These are phyloP conservation scores for Corydoras sp. DNA, from an alignment of 2,113 vertebrate species.

Conservation along the genomic window DNA sequence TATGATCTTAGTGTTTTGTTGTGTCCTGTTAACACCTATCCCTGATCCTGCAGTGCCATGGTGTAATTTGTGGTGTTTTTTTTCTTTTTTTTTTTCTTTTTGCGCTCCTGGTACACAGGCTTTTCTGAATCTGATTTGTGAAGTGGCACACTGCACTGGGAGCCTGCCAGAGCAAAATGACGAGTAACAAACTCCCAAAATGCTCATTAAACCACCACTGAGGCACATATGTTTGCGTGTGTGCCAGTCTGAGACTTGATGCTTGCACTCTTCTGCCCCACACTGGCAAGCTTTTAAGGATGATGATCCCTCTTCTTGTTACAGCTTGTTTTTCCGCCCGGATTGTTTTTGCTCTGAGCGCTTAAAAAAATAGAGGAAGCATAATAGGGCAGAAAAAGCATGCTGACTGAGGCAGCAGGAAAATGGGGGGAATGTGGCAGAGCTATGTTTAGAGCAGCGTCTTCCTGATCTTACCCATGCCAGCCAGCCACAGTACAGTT, in stretches of 20 bases:
- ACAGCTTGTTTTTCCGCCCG: not conserved
- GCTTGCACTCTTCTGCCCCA: constrained; percentile 20
- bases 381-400: constrained; percentile 4
- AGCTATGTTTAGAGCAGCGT: constrained; percentile 36
- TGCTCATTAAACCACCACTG: constrained; percentile 52
- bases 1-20: not conserved
- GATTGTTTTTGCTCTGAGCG: constrained; percentile 7
- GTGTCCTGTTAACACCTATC: not conserved
- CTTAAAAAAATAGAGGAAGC: not conserved
- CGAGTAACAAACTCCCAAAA: constrained; percentile 50
- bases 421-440: not conserved
- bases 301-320: not conserved
- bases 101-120: constrained; percentile 3
- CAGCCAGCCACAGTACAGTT: constrained; percentile 26
- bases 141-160: constrained; percentile 30
- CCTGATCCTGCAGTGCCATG: not conserved
- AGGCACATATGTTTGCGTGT: constrained; percentile 31
- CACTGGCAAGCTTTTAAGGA: not conserved
- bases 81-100: not conserved
- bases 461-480: constrained; percentile 27
- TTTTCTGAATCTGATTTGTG: constrained; percentile 30
- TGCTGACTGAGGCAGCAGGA: not conserved
- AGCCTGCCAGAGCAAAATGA: constrained; percentile 40
- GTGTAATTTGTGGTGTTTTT: not conserved
- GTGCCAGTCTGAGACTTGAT: constrained; percentile 11